Percentiles rank a stretch among this genome's conserved stretches.
phyloP scores from a whole-genome alignment of 2,888 invertebrate species.

The Platycheirus rosarum region DNA sequence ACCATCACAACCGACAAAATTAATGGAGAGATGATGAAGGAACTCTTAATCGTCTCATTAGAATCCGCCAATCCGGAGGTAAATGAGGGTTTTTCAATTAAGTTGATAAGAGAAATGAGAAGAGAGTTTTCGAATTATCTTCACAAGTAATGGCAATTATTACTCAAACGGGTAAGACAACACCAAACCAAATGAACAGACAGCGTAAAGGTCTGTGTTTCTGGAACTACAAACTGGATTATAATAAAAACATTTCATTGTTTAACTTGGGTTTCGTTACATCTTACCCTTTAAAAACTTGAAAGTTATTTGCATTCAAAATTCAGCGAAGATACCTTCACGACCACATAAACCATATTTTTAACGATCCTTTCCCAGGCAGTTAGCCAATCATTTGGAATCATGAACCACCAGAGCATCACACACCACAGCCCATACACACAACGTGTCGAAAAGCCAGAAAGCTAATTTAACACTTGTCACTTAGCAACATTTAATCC shows the following conservation, averaged over 20 bases:
- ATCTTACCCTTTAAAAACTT: background rate
- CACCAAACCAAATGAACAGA: too few relatives aligned
- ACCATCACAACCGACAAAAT: background rate
- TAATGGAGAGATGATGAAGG: background rate
- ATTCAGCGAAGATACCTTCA: conserved; percentile 17
- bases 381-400: conserved; percentile 63
- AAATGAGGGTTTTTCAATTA: background rate
- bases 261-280: background rate
- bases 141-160: too few relatives aligned
- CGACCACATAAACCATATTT: conserved; percentile 44
- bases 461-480: conserved; percentile 77
- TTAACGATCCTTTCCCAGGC: conserved; percentile 51
- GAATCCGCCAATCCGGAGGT: background rate
- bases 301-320: background rate
- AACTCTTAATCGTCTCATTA: conserved; percentile 19
- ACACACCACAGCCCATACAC: conserved; percentile 20
- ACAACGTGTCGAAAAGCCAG: conserved; percentile 75
- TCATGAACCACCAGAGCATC: conserved; percentile 35
- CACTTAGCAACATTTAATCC: conserved; percentile 75
- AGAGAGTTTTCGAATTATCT: too few relatives aligned
- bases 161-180: too few relatives aligned
- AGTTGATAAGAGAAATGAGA: background rate
- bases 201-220: too few relatives aligned
- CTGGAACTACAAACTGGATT: too few relatives aligned
- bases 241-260: too few relatives aligned